Conservation (phyloP, 92 coral and sea anemone genomes). For the Epizoanthus stellaris region DNA sequence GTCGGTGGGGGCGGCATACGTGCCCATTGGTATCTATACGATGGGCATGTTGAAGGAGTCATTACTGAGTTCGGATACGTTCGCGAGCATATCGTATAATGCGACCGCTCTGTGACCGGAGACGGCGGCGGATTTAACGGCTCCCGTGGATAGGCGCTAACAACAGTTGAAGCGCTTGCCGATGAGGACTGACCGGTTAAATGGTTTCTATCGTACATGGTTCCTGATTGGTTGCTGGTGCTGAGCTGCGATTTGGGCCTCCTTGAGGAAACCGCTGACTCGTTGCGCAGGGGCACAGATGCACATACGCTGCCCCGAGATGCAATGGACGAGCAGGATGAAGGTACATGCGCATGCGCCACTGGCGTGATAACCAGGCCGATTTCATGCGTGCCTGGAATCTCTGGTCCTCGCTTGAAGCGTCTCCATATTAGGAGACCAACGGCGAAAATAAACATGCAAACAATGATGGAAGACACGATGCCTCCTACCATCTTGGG, state of each 20-base stretch:
- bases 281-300: conserved; percentile 62
- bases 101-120: conserved; percentile 95
- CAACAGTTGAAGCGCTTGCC: conserved; percentile 87
- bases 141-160: conserved; percentile 83
- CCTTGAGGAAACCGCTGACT: conserved; percentile 65
- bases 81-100: conserved; percentile 82
- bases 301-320: conserved; percentile 73
- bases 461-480: conserved; percentile 77
- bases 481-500: conserved; percentile 87
- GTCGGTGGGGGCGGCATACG: conserved; percentile 96
- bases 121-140: conserved; percentile 98
- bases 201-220: conserved; percentile 90
- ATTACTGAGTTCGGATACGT: conserved; percentile 84
- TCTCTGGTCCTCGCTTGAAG: conserved; percentile 80
- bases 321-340: conserved; percentile 66
- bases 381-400: conserved; percentile 63
- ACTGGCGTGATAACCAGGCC: conserved; percentile 81
- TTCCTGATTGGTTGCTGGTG: conserved; percentile 80
- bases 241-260: conserved; percentile 69
- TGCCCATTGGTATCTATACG: conserved; percentile 87
- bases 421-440: conserved; percentile 81
- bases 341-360: conserved; percentile 57
- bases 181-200: conserved; percentile 93
- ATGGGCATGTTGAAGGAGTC: conserved; percentile 91
- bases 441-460: conserved; percentile 73